Evolutionary conservation across 2,113 vertebrate species (phyloP).

Genomic region (Australoheros scitulus): DNA sequence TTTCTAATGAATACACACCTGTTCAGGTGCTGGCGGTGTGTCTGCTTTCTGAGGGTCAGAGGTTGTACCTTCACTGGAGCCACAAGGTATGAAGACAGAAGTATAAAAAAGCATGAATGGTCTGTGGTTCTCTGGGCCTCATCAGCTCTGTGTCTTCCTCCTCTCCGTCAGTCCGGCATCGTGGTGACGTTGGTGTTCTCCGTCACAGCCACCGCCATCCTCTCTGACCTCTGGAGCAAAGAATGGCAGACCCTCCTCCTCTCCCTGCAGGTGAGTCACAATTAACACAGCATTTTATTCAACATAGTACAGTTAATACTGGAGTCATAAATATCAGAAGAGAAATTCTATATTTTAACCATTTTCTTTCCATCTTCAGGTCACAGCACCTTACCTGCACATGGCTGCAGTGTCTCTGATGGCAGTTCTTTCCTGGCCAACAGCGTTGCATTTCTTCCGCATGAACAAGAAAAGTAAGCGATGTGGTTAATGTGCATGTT

Average conservation of each 20-base stretch:
- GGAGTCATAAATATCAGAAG: neutral
- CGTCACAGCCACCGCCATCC: constrained; percentile 72
- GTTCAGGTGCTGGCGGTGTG: constrained; percentile 86
- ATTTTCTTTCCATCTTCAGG: constrained; percentile 62
- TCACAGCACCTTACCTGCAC: constrained; percentile 89
- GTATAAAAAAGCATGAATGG: neutral
- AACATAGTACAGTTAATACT: neutral
- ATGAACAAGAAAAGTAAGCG: constrained; percentile 83
- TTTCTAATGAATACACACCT: neutral
- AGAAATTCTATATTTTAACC: neutral
- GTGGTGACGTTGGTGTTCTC: constrained; percentile 80
- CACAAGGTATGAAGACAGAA: constrained; percentile 85
- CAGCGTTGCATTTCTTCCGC: constrained; percentile 85
- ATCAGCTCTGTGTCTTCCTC: neutral
- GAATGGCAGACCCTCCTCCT: constrained; percentile 85
- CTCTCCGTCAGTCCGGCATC: constrained; percentile 78
- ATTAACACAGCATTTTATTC: neutral
- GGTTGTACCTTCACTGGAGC: constrained; percentile 87
- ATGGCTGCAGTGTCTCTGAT: constrained; percentile 82
- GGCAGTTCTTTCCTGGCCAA: constrained; percentile 86
- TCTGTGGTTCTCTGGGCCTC: neutral
- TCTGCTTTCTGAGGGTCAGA: constrained; percentile 87
- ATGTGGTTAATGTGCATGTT: neutral
- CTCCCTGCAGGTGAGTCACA: constrained; percentile 83
- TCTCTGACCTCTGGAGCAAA: constrained; percentile 83